These are phyloP conservation scores for Pungitius pungitius DNA, from an alignment of 2,113 vertebrate genomes.

Conservation along the genomic window DNA sequence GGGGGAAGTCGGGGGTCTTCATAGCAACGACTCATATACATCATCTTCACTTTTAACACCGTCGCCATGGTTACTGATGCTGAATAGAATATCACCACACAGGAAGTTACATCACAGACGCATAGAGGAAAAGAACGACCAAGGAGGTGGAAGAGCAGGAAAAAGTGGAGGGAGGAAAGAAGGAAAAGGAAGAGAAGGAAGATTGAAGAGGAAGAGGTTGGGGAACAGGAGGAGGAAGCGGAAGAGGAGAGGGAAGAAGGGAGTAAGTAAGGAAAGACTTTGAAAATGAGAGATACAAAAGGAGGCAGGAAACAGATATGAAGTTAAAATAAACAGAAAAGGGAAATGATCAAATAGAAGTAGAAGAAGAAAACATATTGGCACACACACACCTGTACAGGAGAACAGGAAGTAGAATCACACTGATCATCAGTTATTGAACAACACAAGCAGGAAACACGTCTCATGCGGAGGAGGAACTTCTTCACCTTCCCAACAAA, in stretches of 20 bases:
- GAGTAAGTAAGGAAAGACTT: neutral
- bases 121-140: conserved; percentile 20
- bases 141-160: neutral
- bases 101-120: conserved; percentile 67
- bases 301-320: neutral
- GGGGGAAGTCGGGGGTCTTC: conserved; percentile 37
- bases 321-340: neutral
- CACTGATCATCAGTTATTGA: conserved; percentile 56
- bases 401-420: conserved; percentile 63
- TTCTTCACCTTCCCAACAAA: conserved; percentile 28
- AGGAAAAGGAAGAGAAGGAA: too few relatives aligned
- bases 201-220: neutral
- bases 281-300: neutral
- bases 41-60: conserved; percentile 56
- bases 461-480: conserved; percentile 64
- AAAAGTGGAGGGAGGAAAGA: too few relatives aligned
- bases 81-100: conserved; percentile 52
- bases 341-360: neutral
- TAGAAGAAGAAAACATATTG: neutral
- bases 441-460: conserved; percentile 68
- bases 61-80: conserved; percentile 65
- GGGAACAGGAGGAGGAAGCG: neutral
- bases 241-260: too few relatives aligned
- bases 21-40: conserved; percentile 68
- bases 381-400: conserved; percentile 19